phyloP scores from a whole-genome alignment of 2,113 vertebrate species.

The Syrrhaptes paradoxus region DNA sequence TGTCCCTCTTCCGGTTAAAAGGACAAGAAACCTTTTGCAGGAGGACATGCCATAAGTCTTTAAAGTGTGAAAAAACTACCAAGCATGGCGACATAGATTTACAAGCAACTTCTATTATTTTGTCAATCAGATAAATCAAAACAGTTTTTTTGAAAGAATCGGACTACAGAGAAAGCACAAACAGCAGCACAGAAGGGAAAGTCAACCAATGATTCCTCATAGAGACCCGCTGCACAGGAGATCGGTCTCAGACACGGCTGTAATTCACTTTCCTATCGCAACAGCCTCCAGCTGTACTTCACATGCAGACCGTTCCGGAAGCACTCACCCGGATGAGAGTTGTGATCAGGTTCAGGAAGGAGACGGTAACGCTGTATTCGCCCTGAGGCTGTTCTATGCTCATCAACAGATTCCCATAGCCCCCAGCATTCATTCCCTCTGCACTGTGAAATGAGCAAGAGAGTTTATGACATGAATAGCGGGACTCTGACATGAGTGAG shows the following conservation, averaged over 20 bases:
- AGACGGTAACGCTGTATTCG: constrained; percentile 91
- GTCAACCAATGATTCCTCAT: no score
- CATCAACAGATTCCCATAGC: constrained; percentile 92
- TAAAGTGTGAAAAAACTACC: not conserved
- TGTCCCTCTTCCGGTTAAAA: not conserved
- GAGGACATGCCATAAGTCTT: not conserved
- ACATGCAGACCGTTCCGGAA: not conserved
- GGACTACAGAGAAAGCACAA: not conserved
- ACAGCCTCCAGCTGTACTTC: not conserved
- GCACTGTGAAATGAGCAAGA: constrained; percentile 76
- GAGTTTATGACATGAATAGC: not conserved
- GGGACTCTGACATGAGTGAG: not conserved
- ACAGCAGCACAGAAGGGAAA: not conserved
- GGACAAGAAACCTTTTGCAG: not conserved
- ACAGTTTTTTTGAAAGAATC: not conserved
- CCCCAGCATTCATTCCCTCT: constrained; percentile 97
- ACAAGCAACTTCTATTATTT: not conserved
- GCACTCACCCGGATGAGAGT: constrained; percentile 90
- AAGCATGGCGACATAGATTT: accelerated
- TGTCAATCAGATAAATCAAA: not conserved
- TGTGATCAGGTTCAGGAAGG: constrained; percentile 91
- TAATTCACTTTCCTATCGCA: not conserved
- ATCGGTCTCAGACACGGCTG: not conserved
- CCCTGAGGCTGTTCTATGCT: constrained; percentile 93
- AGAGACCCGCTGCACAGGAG: not conserved